Evolutionary conservation across 2,888 invertebrate genomes (phyloP).

Genomic region (Tineola bisselliella): DNA sequence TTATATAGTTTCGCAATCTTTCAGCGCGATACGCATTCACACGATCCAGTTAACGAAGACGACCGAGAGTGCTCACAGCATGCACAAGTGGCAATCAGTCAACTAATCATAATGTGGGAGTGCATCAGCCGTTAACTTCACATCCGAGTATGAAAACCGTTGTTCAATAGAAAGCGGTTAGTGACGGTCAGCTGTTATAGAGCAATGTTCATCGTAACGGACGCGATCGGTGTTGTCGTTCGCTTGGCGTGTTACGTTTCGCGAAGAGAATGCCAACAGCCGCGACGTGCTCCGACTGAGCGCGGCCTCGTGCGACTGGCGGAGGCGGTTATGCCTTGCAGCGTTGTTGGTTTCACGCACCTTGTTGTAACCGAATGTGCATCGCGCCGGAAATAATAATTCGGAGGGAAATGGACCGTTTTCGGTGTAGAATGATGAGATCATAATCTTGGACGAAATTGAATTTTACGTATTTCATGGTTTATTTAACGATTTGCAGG

Average conservation of each 20-base stretch:
- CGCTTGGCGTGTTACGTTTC: constrained; percentile 12
- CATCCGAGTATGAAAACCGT: constrained; percentile 38
- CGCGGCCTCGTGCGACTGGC: constrained; percentile 52
- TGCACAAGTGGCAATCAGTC: not conserved
- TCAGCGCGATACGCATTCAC: constrained; percentile 36
- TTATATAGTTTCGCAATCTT: constrained; percentile 51
- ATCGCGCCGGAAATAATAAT: constrained; percentile 26
- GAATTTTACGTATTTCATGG: constrained; percentile 8
- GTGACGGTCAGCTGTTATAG: not conserved
- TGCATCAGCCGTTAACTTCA: constrained; percentile 15
- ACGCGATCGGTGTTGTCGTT: not conserved
- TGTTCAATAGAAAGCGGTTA: constrained; percentile 47
- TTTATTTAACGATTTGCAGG: not conserved
- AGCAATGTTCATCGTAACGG: not conserved
- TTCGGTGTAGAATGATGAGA: constrained; percentile 30
- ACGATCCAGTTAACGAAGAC: constrained; percentile 34
- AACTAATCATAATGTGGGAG: not conserved
- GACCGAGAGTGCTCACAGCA: not conserved
- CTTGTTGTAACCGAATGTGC: constrained; percentile 16
- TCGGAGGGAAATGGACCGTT: constrained; percentile 37
- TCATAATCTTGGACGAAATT: constrained; percentile 29
- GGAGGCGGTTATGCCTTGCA: not conserved
- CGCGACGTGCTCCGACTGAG: constrained; percentile 42
- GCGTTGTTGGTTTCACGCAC: constrained; percentile 3
- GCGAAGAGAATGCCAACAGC: constrained; percentile 19